Base-by-base conservation (phyloP, 2,797 vertebrate species). In the Arnoldichthys spilopterus region DNA sequence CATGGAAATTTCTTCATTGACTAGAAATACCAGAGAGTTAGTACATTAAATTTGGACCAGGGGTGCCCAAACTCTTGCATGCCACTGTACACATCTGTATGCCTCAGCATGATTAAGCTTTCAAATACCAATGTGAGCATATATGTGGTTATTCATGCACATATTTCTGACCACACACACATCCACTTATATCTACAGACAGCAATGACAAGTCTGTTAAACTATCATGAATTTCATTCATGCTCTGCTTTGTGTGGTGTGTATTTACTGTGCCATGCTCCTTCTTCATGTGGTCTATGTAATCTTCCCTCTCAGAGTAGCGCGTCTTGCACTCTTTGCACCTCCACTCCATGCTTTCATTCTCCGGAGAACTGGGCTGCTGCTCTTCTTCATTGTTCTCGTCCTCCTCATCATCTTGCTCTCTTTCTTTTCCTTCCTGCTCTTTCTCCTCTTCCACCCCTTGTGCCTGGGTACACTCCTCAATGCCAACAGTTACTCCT, bases 201-300 rank as follows among this genome's bases (percentile, higher is more conserved):
- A 22, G 6, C n/a, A 54, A 11, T 8, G 37, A 40, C 37, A n/a
- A n/a, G n/a, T n/a, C n/a, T n/a, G n/a, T n/a, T n/a, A n/a, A n/a
- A 8, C 37, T 11, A 40, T 11, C 37, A 40, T 40, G 37, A 40
- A 40, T 11, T n/a, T n/a, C n/a, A n/a, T n/a, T n/a, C n/a, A n/a
- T n/a, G n/a, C n/a, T n/a, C n/a, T n/a, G n/a, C n/a, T n/a, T n/a
- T n/a, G n/a, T 3, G 7, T 61, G 9, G 18, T 9, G 4, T 64
- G 18, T 28, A 24, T 9, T 0, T n/a, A 98, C 98, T 95, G 96
- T 98, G 62, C 96, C 96, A 0, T 99, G 98, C 80, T 98, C 95
- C 87, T 94, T 95, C 93, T 96, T 98, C 93, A 99, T 97, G 85
- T 99, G 98, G 3, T 93, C 89, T 79, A 96, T 94, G 5, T 97